These are phyloP conservation scores for Papilio demoleus DNA, from an alignment of 2,888 invertebrate species.

Conservation along the genomic window DNA sequence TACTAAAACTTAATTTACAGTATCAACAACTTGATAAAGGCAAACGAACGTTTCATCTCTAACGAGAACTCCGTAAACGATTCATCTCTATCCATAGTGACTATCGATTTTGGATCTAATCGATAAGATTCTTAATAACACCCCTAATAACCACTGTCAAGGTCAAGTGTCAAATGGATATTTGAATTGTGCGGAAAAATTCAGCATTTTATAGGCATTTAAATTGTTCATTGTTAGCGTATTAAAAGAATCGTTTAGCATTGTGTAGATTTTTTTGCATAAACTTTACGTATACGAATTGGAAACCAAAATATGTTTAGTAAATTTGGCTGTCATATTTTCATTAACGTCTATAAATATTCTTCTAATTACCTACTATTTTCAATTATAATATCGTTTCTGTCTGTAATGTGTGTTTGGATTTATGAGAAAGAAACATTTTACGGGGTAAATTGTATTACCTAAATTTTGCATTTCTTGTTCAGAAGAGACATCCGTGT, in stretches of 20 bases:
- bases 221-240: neutral
- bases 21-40: too few relatives aligned
- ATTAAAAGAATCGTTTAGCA: neutral
- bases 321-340: constrained; percentile 60
- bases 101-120: neutral
- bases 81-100: neutral
- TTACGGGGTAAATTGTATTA: constrained; percentile 21
- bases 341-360: constrained; percentile 66
- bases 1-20: too few relatives aligned
- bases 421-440: constrained; percentile 22
- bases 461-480: neutral
- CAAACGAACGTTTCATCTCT: too few relatives aligned
- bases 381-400: constrained; percentile 47
- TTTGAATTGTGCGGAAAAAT: constrained; percentile 5
- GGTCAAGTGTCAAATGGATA: neutral
- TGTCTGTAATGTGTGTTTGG: constrained; percentile 35
- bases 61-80: too few relatives aligned
- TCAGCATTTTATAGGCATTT: neutral
- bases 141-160: neutral
- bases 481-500: neutral
- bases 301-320: constrained; percentile 7
- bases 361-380: constrained; percentile 65
- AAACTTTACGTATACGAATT: neutral
- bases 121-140: neutral
- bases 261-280: neutral